Percentiles rank a stretch among this genome's conserved stretches.
Conservation (phyloP, 2,888 invertebrate species). For the Lissonota sp. region DNA sequence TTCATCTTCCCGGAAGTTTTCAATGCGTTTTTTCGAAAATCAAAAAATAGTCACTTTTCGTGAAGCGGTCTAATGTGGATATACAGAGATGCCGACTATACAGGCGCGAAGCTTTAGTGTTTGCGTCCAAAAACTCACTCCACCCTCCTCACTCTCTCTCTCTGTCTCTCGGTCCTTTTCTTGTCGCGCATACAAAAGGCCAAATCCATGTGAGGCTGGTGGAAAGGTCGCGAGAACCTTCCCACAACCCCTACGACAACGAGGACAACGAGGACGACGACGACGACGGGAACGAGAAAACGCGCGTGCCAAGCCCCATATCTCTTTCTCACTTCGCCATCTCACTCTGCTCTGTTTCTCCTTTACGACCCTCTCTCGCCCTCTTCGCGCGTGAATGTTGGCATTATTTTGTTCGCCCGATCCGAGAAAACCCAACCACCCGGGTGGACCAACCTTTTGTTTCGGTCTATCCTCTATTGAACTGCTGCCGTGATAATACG, state of each 20-base stretch:
- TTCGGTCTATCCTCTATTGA: constrained; percentile 80
- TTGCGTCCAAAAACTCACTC: constrained; percentile 38
- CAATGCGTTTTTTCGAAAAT: too few species aligned
- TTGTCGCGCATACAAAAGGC: constrained; percentile 31
- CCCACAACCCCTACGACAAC: constrained; percentile 45
- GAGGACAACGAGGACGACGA: background rate
- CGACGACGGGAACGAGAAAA: constrained; percentile 47
- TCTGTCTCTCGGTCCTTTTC: background rate
- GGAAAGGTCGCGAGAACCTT: constrained; percentile 54
- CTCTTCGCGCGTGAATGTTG: constrained; percentile 72
- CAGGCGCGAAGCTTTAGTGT: constrained; percentile 40
- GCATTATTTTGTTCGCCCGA: constrained; percentile 79
- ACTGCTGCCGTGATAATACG: constrained; percentile 79
- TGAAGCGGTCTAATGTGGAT: too few species aligned
- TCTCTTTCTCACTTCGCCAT: constrained; percentile 78
- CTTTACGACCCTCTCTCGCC: constrained; percentile 2
- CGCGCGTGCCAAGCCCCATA: constrained; percentile 68
- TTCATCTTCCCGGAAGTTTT: too few species aligned
- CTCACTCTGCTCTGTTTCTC: constrained; percentile 59
- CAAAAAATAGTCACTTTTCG: too few species aligned
- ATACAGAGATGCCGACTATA: constrained; percentile 52
- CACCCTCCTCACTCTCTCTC: constrained; percentile 7
- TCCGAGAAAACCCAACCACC: constrained; percentile 8
- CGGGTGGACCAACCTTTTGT: constrained; percentile 75
- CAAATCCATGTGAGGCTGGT: constrained; percentile 31